Conservation (phyloP, 2,888 invertebrate genomes). For the Chydorus sphaericus region DNA sequence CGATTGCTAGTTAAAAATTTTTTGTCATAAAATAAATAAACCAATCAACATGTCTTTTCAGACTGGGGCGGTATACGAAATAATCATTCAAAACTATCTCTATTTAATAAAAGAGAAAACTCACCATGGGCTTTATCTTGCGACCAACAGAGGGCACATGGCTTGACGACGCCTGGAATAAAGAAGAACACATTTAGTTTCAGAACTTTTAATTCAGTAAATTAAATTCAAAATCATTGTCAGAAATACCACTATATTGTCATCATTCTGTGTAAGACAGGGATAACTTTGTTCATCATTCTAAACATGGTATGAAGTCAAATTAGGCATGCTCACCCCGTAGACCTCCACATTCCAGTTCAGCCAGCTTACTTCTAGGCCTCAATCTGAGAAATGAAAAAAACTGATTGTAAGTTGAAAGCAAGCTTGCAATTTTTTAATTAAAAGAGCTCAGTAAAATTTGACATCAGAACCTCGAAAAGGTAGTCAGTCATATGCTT, state of each 20-base stretch:
- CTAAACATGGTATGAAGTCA: neutral
- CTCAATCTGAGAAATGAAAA: too few relatives aligned
- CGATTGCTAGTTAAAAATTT: too few relatives aligned
- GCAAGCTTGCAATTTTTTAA: neutral
- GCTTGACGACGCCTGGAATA: neutral
- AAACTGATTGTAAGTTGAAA: neutral
- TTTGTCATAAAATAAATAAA: neutral
- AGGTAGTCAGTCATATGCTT: neutral
- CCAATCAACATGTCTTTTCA: neutral
- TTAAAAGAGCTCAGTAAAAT: neutral
- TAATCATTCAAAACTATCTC: neutral
- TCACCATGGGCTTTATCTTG: too few relatives aligned
- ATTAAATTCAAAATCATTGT: too few relatives aligned
- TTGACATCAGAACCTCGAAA: neutral
- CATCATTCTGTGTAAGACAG: neutral
- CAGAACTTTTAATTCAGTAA: too few relatives aligned
- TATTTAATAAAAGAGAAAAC: neutral
- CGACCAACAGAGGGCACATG: neutral
- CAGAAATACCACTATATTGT: neutral
- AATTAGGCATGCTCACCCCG: neutral
- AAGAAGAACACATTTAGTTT: too few relatives aligned
- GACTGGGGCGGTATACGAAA: slow-evolving; percentile 1
- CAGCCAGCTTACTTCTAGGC: too few relatives aligned
- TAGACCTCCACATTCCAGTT: neutral
- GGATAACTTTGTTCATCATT: neutral